These are phyloP conservation scores for Shinisaurus crocodilurus DNA, from an alignment of 2,113 vertebrate genomes.

Conservation along the genomic window DNA sequence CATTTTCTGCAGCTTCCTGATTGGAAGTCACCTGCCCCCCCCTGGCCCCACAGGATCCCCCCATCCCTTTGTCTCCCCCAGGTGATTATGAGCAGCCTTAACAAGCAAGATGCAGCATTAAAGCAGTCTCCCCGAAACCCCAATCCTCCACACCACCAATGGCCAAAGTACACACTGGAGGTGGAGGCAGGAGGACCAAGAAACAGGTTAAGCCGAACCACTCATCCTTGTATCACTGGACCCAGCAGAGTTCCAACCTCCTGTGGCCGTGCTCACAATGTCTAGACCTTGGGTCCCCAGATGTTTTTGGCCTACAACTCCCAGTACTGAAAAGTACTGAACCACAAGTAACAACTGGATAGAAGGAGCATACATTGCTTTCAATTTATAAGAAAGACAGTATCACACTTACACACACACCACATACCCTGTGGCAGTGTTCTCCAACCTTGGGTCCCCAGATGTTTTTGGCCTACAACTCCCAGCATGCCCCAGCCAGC, in stretches of 20 bases:
- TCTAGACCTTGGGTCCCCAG: no score
- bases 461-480: no score
- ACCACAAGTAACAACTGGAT: no score
- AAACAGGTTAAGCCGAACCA: background rate
- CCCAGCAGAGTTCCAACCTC: background rate
- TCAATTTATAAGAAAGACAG: no score
- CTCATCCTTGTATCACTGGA: background rate
- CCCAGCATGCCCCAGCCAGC: no score
- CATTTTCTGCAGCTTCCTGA: conserved; percentile 57
- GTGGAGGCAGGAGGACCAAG: no score
- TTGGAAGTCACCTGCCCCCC: conserved; percentile 71
- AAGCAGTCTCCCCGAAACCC: background rate
- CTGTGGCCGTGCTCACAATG: background rate
- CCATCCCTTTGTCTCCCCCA: background rate
- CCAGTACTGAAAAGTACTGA: no score
- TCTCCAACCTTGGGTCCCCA: no score
- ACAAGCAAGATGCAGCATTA: background rate
- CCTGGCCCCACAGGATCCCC: conserved; percentile 1
- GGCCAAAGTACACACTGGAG: background rate
- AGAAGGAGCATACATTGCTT: no score
- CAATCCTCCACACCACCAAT: background rate
- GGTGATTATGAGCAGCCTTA: background rate
- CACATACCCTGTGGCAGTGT: no score
- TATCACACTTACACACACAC: no score
- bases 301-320: no score